Evolutionary conservation across 2,888 invertebrate species (phyloP).

Genomic region (Thera obeliscata): DNA sequence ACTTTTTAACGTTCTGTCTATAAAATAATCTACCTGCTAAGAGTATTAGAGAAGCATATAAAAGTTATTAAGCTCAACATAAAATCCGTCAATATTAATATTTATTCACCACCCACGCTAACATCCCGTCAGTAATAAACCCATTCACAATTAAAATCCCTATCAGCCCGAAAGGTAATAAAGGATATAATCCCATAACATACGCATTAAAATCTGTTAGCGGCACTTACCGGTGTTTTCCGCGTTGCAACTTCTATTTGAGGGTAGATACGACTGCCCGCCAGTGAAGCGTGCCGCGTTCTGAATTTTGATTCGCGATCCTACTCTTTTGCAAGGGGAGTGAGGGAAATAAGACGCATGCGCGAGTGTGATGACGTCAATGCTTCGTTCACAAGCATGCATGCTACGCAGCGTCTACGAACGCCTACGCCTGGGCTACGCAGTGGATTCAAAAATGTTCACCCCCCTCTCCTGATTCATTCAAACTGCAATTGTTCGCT

Average conservation of each 20-base stretch:
- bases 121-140: constrained; percentile 5
- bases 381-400: constrained; percentile 79
- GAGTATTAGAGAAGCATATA: background rate
- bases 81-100: background rate
- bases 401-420: constrained; percentile 7
- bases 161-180: constrained; percentile 27
- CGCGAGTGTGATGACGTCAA: constrained; percentile 76
- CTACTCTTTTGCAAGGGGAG: constrained; percentile 20
- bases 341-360: constrained; percentile 58
- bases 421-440: constrained; percentile 4
- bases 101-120: constrained; percentile 10
- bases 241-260: constrained; percentile 58
- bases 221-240: constrained; percentile 72
- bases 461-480: too few relatives aligned
- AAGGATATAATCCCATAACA: constrained; percentile 26
- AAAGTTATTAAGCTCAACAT: background rate
- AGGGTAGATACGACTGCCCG: constrained; percentile 57
- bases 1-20: too few relatives aligned
- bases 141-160: constrained; percentile 15
- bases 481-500: too few relatives aligned
- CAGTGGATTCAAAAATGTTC: background rate
- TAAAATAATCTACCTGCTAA: too few relatives aligned
- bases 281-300: constrained; percentile 66
- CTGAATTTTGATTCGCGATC: constrained; percentile 35
- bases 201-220: constrained; percentile 41